Evolutionary conservation across 1,140 invertebrate species (phyloP).

Genomic region (Pseudomyrmex sp.): DNA sequence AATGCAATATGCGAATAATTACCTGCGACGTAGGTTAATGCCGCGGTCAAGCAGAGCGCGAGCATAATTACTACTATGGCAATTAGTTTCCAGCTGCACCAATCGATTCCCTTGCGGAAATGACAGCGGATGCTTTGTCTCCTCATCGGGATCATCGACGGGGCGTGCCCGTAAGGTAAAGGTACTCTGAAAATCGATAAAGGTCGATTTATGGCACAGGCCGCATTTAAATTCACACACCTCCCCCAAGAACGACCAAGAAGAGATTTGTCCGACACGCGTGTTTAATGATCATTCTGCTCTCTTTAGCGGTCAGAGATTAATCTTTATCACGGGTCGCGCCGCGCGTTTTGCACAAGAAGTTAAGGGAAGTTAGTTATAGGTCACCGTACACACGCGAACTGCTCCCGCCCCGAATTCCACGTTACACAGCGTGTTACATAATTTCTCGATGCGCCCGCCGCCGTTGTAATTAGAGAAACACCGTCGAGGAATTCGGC

Average conservation of each 20-base stretch:
- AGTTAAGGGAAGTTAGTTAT: background rate
- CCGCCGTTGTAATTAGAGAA: constrained; percentile 51
- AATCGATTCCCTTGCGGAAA: constrained; percentile 94
- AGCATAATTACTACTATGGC: constrained; percentile 94
- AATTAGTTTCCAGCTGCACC: constrained; percentile 96
- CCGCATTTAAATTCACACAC: constrained; percentile 9
- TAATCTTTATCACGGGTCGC: constrained; percentile 16
- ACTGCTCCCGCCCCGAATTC: background rate
- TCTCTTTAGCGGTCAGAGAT: constrained; percentile 22
- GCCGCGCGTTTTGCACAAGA: constrained; percentile 32
- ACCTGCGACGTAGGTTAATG: constrained; percentile 96
- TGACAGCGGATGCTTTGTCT: constrained; percentile 89
- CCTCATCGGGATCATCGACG: constrained; percentile 84
- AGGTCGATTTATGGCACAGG: background rate
- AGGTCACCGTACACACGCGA: background rate
- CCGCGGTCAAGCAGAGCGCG: constrained; percentile 91
- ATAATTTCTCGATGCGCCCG: constrained; percentile 54
- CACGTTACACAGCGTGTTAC: background rate
- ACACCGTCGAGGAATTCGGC: constrained; percentile 50
- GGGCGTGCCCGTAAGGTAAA: constrained; percentile 83
- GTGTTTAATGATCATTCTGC: constrained; percentile 15
- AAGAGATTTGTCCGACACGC: background rate
- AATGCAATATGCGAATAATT: constrained; percentile 75
- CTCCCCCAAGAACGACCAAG: too few relatives aligned
- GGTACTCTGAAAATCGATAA: constrained; percentile 78